These are phyloP conservation scores for Tiliacea aurago DNA, from an alignment of 2,888 invertebrate genomes.

Conservation along the genomic window DNA sequence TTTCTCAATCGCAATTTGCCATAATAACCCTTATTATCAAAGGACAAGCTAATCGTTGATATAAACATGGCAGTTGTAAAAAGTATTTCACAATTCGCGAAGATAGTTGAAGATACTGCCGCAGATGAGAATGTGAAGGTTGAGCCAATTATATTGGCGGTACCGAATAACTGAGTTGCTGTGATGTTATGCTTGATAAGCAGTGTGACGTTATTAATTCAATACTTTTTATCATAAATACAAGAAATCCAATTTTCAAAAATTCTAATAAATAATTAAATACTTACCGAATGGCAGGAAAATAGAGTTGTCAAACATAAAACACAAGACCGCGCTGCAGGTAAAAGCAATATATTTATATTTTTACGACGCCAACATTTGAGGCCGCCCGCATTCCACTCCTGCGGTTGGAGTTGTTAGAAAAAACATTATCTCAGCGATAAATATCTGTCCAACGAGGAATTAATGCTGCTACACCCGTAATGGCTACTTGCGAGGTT, in stretches of 20 bases:
- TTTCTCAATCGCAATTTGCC: slow-evolving; percentile 44
- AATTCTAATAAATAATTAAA: too few relatives aligned
- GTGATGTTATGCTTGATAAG: background rate
- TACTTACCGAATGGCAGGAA: background rate
- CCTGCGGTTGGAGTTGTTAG: slow-evolving; percentile 48
- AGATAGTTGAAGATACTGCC: slow-evolving; percentile 23
- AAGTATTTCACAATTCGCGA: slow-evolving; percentile 40
- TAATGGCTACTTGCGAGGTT: slow-evolving; percentile 37
- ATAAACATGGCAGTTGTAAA: slow-evolving; percentile 21
- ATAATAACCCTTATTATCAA: slow-evolving; percentile 19
- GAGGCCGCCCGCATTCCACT: slow-evolving; percentile 66
- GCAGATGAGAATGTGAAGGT: slow-evolving; percentile 45
- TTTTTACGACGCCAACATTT: slow-evolving; percentile 49
- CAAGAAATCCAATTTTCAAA: too few relatives aligned
- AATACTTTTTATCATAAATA: background rate
- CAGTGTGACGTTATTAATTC: background rate
- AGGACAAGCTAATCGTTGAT: slow-evolving; percentile 23
- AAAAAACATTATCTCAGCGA: slow-evolving; percentile 61
- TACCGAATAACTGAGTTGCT: background rate
- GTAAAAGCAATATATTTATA: slow-evolving; percentile 50
- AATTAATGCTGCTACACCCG: slow-evolving; percentile 58
- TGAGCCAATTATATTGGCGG: slow-evolving; percentile 13
- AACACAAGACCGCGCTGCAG: slow-evolving; percentile 1
- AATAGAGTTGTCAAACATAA: slow-evolving; percentile 20
- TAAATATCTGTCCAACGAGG: slow-evolving; percentile 42